Evolutionary conservation across 2,797 vertebrate genomes (phyloP).

Genomic region (Spinus pinus): DNA sequence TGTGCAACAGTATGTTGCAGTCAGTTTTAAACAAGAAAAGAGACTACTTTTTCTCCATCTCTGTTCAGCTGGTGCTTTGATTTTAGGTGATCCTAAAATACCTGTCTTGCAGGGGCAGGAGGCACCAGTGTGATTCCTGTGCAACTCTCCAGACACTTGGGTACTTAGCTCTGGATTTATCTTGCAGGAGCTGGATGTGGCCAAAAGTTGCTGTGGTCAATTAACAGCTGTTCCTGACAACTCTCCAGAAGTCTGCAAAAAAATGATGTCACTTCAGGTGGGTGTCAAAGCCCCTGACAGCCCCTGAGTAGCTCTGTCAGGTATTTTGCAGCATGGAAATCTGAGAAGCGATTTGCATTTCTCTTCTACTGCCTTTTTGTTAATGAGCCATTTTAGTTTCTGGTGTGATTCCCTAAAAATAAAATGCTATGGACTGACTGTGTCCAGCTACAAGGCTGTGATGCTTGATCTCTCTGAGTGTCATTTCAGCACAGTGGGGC

Average conservation of each 20-base stretch:
- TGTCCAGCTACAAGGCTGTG: neutral
- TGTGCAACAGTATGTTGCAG: neutral
- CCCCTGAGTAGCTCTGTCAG: neutral
- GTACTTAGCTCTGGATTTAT: neutral
- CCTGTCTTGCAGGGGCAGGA: neutral
- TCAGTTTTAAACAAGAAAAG: neutral
- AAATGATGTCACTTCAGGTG: neutral
- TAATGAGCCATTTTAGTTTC: neutral
- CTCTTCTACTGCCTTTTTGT: neutral
- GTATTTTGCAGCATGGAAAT: neutral
- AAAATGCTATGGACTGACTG: neutral
- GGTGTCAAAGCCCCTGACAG: neutral
- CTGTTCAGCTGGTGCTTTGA: neutral
- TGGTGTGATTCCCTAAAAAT: neutral
- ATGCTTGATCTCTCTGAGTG: neutral
- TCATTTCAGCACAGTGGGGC: neutral
- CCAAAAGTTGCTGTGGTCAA: fast-evolving
- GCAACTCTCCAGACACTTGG: neutral
- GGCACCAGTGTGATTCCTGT: neutral
- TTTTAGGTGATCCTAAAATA: neutral
- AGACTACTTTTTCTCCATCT: neutral
- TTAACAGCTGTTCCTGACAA: neutral
- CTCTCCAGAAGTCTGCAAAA: neutral
- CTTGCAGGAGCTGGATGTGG: neutral
- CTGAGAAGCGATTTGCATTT: neutral